Evolutionary conservation across 2,113 vertebrate species (phyloP), one percentile per base, ranked within the genome.

Genomic region (Ammodytes marinus): DNA sequence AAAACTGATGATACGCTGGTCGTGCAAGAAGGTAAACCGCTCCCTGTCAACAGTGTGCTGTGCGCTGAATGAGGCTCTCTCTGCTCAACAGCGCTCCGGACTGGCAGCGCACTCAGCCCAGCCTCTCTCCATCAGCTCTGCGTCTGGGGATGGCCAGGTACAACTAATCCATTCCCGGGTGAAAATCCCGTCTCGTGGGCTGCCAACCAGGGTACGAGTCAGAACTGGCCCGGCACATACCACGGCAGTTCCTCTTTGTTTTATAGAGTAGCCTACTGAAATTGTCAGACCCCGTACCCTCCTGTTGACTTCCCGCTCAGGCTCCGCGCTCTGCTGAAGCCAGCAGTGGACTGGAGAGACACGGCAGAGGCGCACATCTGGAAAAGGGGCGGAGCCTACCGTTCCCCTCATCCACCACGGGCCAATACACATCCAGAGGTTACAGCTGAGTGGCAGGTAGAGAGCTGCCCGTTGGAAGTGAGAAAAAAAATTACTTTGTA

Each of bases 331-430:
- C 81, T 78, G 85, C 75, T 15, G 80, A 57, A 69, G 76, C 69
- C 88, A 86, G 82, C 69, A 47, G 82, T 49, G 73, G 82, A 87
- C 80, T 81, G 85, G 77, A 42, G 65, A 85, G 55, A n/a, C 39
- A 1, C 52, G 64, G 80, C 79, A 80, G 84, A 72, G 65, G 73
- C 47, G 74, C 91, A 92, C 92, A 95, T 93, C 93, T 94, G 94
- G 91, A 86, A 73, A 74, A 83, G 90, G 27, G 92, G 92, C 84
- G 89, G 91, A 72, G 63, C 84, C 74, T 27, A 52, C 61, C 50
- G 83, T 72, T 67, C 82, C 70, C 72, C 74, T 86, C 67, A 47
- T 58, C 75, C 13, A 53, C 69, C 64, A 64, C 57, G 67, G 84
- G 77, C 91, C 91, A 92, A 90, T 91, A 35, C 89, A 55, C 45